Evolutionary conservation across 2,113 vertebrate species (phyloP).

Genomic region (Aramus guarauna): DNA sequence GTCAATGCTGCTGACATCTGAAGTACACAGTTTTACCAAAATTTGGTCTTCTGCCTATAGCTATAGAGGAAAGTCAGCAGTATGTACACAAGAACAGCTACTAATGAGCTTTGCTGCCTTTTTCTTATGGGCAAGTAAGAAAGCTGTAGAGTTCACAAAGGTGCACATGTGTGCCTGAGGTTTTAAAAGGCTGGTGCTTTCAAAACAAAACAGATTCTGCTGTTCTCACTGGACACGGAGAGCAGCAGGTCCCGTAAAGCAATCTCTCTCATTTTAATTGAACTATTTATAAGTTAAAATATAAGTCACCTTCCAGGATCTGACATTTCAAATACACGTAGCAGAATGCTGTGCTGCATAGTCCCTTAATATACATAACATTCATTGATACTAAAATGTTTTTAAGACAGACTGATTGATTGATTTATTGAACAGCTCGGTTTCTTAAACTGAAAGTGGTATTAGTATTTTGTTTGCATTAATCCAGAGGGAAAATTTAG

Average conservation of each 20-base stretch:
- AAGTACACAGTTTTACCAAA: background rate
- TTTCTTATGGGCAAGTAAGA: background rate
- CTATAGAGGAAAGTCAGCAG: background rate
- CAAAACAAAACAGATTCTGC: background rate
- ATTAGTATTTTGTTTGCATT: background rate
- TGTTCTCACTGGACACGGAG: background rate
- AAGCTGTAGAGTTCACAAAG: background rate
- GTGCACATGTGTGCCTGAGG: accelerated
- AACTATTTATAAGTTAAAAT: background rate
- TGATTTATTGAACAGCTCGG: background rate
- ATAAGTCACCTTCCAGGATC: background rate
- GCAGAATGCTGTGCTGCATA: background rate
- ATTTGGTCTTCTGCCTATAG: background rate
- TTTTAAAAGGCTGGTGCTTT: background rate
- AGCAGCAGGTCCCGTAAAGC: background rate
- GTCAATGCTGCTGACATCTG: background rate
- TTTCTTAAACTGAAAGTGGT: background rate
- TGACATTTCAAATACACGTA: background rate
- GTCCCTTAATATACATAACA: accelerated
- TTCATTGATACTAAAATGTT: background rate
- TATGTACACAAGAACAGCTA: background rate
- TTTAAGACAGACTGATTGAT: background rate
- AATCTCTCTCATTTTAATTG: background rate
- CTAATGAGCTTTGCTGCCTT: accelerated
- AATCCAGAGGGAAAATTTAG: background rate